These are phyloP conservation scores for Andricus curvator DNA, from an alignment of 2,888 invertebrate species.

Conservation along the genomic window DNA sequence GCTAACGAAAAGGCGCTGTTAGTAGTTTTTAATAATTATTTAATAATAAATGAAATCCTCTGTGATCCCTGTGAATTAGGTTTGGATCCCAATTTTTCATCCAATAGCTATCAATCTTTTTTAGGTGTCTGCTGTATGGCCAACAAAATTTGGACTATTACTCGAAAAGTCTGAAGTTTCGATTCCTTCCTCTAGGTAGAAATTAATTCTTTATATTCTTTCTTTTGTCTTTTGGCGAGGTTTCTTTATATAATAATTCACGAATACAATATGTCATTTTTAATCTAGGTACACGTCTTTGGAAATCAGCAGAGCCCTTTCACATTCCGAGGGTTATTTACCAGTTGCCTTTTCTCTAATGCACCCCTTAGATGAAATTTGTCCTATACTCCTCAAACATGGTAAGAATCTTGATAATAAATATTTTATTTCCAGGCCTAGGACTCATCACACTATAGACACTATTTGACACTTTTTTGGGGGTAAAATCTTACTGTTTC, in stretches of 20 bases:
- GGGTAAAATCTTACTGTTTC: too few species aligned
- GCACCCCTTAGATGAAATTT: conserved; percentile 95
- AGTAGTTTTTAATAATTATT: too few species aligned
- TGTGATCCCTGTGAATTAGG: too few species aligned
- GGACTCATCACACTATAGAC: too few species aligned
- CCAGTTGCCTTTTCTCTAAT: conserved; percentile 92
- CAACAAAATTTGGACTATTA: conserved; percentile 90
- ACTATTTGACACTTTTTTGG: too few species aligned
- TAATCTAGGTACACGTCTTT: conserved; percentile 64
- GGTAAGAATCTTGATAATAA: conserved; percentile 70
- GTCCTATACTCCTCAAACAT: conserved; percentile 88
- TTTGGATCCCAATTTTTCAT: too few species aligned
- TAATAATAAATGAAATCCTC: too few species aligned
- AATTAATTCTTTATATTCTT: conserved; percentile 16
- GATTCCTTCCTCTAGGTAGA: conserved; percentile 60
- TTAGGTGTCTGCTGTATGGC: conserved; percentile 90
- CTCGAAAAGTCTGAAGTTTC: conserved; percentile 83
- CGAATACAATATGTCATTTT: conserved; percentile 19
- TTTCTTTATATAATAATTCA: neutral
- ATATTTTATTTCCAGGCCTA: neutral
- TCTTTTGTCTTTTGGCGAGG: neutral
- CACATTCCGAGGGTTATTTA: conserved; percentile 75
- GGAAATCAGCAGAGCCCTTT: conserved; percentile 68
- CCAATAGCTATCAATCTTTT: too few species aligned
- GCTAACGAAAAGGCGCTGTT: too few species aligned